A percentile compares a stretch with the other conserved stretches of the same genome.
Conservation (phyloP, 2,888 invertebrate genomes). For the Melangyna quadrimaculata region DNA sequence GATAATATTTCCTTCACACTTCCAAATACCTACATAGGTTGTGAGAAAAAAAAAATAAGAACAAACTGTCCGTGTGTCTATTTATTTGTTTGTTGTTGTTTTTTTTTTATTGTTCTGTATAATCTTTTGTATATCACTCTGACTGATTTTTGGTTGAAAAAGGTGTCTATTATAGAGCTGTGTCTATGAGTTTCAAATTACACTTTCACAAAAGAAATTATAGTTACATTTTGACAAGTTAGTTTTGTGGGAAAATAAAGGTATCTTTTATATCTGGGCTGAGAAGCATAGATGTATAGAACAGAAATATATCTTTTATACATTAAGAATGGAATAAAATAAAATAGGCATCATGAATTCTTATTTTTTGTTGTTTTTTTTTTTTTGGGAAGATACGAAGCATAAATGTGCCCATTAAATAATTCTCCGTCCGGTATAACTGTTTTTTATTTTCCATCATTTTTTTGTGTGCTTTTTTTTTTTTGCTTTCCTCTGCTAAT, state of each 20-base stretch:
- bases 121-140: conserved; percentile 22
- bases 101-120: conserved; percentile 21
- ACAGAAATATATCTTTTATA: conserved; percentile 5
- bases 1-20: conserved; percentile 10
- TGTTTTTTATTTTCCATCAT: background rate
- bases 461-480: background rate
- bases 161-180: background rate
- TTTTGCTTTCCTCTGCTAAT: conserved; percentile 1
- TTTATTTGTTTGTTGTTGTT: background rate
- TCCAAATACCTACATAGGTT: background rate
- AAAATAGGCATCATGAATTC: conserved; percentile 14
- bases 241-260: conserved; percentile 44
- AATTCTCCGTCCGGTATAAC: conserved; percentile 23
- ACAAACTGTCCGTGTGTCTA: background rate
- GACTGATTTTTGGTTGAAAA: background rate
- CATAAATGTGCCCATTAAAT: conserved; percentile 30
- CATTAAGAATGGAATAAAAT: conserved; percentile 5
- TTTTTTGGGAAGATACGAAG: background rate
- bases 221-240: conserved; percentile 36
- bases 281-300: background rate
- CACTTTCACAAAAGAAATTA: conserved; percentile 37
- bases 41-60: conserved; percentile 15
- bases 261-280: background rate
- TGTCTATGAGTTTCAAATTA: conserved; percentile 12
- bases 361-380: too few relatives aligned